Evolutionary conservation across 2,888 invertebrate species (phyloP).

Genomic region (Penaeus monodon): DNA sequence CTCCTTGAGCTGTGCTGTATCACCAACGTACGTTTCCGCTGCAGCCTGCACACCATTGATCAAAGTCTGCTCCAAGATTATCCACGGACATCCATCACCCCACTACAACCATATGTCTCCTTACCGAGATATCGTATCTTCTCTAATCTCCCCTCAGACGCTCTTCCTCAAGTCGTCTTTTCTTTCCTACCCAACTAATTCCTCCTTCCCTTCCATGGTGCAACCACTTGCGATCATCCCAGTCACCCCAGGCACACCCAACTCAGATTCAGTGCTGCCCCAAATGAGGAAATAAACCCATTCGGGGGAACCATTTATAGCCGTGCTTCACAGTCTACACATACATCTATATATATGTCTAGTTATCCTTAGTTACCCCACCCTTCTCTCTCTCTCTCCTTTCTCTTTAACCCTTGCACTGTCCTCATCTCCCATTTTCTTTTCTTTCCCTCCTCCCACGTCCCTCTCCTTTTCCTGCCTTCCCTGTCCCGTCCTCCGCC

Average conservation of each 20-base stretch:
- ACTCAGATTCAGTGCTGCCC: no score
- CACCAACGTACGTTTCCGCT: no score
- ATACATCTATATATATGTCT: no score
- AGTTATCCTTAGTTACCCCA: background rate
- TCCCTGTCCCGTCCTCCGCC: background rate
- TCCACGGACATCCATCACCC: no score
- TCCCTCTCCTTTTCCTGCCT: background rate
- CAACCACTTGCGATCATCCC: background rate
- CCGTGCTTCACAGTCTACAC: no score
- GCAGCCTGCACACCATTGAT: no score
- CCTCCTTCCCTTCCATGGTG: background rate
- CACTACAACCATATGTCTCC: no score
- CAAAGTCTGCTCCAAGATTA: no score
- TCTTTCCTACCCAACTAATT: background rate
- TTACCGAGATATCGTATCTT: no score
- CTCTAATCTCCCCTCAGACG: background rate
- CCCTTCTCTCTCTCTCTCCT: conserved; percentile 8
- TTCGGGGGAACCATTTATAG: no score
- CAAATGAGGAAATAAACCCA: no score
- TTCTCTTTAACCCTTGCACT: background rate
- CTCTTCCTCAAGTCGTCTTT: background rate
- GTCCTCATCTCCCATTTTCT: background rate
- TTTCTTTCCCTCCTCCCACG: background rate
- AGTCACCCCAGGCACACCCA: background rate
- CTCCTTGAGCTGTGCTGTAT: no score